A percentile compares a stretch with the other conserved stretches of the same genome.
Evolutionary conservation across 2,888 invertebrate genomes (phyloP).

Genomic region (Omphaloscelis lunosa): DNA sequence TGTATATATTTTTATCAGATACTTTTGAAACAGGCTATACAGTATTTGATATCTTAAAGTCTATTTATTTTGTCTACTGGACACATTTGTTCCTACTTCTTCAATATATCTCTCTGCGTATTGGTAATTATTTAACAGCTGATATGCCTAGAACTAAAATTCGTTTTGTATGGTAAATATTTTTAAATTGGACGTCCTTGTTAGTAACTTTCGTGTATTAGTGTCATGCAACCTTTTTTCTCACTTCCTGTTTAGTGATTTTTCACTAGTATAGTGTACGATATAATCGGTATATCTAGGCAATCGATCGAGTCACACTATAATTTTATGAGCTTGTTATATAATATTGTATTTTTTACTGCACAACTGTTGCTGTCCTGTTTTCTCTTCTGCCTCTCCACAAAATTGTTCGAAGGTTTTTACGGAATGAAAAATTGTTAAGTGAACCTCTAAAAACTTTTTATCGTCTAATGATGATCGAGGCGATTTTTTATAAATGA

Average conservation of each 20-base stretch:
- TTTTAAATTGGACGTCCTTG: constrained; percentile 11
- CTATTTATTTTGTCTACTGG: neutral
- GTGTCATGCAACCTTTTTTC: constrained; percentile 14
- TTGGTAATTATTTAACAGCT: neutral
- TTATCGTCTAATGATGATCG: too few species aligned
- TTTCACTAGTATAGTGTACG: neutral
- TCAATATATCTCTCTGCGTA: neutral
- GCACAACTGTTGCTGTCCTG: neutral
- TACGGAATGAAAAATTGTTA: neutral
- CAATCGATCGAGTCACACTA: neutral
- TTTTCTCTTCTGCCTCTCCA: neutral
- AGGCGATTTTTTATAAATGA: too few species aligned
- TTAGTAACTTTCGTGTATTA: constrained; percentile 6
- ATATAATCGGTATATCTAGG: constrained; percentile 23
- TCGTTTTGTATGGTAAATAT: neutral
- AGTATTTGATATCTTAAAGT: neutral
- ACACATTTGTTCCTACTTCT: neutral
- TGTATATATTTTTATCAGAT: neutral
- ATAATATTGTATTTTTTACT: neutral
- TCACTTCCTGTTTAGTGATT: constrained; percentile 13
- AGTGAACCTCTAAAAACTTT: too few species aligned
- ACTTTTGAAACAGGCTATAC: neutral
- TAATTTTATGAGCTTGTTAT: neutral
- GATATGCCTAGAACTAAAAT: neutral
- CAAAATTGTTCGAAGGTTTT: too few species aligned